Conservation (phyloP, 2,888 invertebrate genomes). For the Scaptomyza flava region DNA sequence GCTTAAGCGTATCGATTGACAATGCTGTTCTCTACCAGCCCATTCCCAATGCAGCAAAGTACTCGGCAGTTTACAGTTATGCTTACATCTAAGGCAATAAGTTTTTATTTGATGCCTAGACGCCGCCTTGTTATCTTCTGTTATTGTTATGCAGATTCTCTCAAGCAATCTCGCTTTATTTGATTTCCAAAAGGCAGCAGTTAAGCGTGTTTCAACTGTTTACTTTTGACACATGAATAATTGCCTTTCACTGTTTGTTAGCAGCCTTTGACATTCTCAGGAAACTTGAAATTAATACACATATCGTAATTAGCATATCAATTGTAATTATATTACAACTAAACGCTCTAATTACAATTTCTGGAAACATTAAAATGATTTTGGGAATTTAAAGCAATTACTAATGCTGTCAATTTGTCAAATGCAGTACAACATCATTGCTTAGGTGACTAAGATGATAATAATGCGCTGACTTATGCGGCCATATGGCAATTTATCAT, state of each 20-base stretch:
- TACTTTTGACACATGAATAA: conserved; percentile 7
- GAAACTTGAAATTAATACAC: too few relatives aligned
- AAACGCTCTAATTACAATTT: too few relatives aligned
- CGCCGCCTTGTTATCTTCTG: not conserved
- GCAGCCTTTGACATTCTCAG: too few relatives aligned
- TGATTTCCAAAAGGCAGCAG: conserved; percentile 1
- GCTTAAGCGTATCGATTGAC: conserved; percentile 12
- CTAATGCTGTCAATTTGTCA: not conserved
- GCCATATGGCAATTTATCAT: conserved; percentile 43
- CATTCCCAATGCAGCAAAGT: conserved; percentile 3
- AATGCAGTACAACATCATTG: not conserved
- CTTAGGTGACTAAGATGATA: not conserved
- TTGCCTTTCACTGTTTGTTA: conserved; percentile 9
- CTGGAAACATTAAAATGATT: too few relatives aligned
- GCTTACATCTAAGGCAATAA: conserved; percentile 14
- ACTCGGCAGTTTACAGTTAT: conserved; percentile 31
- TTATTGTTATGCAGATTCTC: conserved; percentile 33
- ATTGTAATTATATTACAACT: too few relatives aligned
- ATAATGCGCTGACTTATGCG: conserved; percentile 15
- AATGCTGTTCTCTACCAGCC: not conserved
- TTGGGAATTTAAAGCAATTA: not conserved
- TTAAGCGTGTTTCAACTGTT: not conserved
- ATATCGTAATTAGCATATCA: too few relatives aligned
- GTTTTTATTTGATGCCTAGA: conserved; percentile 21
- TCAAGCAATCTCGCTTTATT: conserved; percentile 19